Evolutionary conservation across 2,113 vertebrate species (phyloP), one percentile per base, ranked within the genome.

Genomic region (Tetrax tetrax): DNA sequence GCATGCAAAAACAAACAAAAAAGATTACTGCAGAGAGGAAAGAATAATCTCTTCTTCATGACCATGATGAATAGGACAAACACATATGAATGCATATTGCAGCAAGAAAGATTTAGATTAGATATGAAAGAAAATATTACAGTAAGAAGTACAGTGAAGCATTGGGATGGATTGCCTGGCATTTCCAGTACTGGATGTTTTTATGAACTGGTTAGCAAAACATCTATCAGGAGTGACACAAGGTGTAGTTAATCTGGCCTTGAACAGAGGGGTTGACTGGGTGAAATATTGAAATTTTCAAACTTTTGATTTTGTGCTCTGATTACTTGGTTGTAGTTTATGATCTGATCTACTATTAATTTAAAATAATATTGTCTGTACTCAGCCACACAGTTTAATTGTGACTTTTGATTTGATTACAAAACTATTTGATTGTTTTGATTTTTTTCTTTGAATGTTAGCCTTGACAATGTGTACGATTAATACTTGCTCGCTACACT

Each of bases 71-170:
- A 92, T 80, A 96, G 71, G 25, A 81, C 10, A 65, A 93, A 95
- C 93, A 59, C 19, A 80, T 86, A 74, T 22, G 35, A 33, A 25
- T 74, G 12, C 14, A 53, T 83, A 92, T 54, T 77, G 83, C 92
- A 95, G 59, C 41, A 90, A 86, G 95, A 96, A 95, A 93, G 87
- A 96, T 93, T 79, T 76, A 87, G 53, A 25, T 79, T 84, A 85
- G 84, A 72, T 90, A 80, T n/a, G 57, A 94, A 77, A 20, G 79
- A 74, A 95, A 90, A 93, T 88, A 93, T 80, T 86, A 61, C 43
- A 75, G 19, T 8, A 70, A 65, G 75, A 83, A 83, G 38, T 19
- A 75, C 37, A 78, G 51, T 59, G 64, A 84, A 83, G 51, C 33
- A 64, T 35, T 59, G 47, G 80, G 70, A 92, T 95, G 86, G 38